These are phyloP conservation scores for Mionectes macconnelli DNA, from an alignment of 2,113 vertebrate species.

Conservation along the genomic window DNA sequence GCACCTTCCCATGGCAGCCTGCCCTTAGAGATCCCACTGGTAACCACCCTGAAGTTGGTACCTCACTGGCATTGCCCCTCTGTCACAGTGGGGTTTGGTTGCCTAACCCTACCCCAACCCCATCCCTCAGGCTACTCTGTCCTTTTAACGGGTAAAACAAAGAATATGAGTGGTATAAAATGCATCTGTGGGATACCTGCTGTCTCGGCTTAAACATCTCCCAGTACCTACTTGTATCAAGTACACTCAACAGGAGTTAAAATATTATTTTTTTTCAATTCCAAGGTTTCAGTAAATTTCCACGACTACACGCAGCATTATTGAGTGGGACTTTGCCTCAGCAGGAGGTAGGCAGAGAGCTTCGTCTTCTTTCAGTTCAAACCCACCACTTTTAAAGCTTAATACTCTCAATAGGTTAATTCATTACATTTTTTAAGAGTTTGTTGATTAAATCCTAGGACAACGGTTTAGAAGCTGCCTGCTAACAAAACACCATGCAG, in stretches of 20 bases:
- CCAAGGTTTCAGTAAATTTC: background rate
- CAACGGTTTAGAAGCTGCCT: background rate
- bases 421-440: background rate
- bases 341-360: background rate
- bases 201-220: background rate
- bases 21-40: accelerated
- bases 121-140: background rate
- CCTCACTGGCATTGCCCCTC: accelerated
- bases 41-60: accelerated
- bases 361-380: background rate
- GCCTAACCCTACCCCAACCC: no score
- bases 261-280: background rate
- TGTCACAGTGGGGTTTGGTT: background rate
- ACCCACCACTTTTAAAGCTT: background rate
- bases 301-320: background rate
- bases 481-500: background rate
- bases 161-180: background rate
- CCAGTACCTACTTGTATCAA: background rate
- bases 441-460: background rate
- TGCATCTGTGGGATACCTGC: background rate
- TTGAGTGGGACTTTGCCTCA: background rate
- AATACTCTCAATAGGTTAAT: background rate
- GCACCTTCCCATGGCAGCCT: background rate
- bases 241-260: background rate
- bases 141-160: accelerated